Evolutionary conservation across 2,797 vertebrate genomes (phyloP).

Genomic region (Spondyliosoma cantharus): DNA sequence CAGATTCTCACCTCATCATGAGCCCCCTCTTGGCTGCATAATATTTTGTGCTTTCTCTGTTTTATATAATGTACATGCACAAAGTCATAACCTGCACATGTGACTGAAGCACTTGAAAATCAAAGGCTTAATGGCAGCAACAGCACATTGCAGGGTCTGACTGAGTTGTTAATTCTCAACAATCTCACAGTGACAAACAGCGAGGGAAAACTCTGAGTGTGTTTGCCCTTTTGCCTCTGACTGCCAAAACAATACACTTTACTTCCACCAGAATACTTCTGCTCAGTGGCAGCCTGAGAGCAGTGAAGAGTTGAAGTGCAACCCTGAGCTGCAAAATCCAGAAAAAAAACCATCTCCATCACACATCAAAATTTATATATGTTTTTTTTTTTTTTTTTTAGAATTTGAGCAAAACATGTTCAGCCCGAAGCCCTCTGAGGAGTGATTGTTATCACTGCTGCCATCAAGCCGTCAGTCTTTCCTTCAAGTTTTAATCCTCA

Average conservation of each 20-base stretch:
- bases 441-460: slow-evolving; percentile 34
- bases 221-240: slow-evolving; percentile 55
- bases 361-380: slow-evolving; percentile 27
- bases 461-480: slow-evolving; percentile 45
- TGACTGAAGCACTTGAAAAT: not conserved
- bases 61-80: not conserved
- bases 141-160: slow-evolving; percentile 7
- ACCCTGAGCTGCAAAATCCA: slow-evolving; percentile 17
- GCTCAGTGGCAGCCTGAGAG: slow-evolving; percentile 41
- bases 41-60: not conserved
- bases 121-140: slow-evolving; percentile 11
- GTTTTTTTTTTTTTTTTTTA: not conserved
- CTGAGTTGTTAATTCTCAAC: slow-evolving; percentile 50
- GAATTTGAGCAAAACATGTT: slow-evolving; percentile 48
- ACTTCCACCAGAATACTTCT: slow-evolving; percentile 39
- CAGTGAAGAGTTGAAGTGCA: slow-evolving; percentile 25
- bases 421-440: slow-evolving; percentile 21
- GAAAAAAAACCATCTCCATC: slow-evolving; percentile 30
- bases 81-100: not conserved
- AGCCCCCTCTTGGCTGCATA: not conserved
- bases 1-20: not conserved
- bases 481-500: slow-evolving; percentile 56
- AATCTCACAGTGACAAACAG: slow-evolving; percentile 55
- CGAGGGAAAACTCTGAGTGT: slow-evolving; percentile 22
- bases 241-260: slow-evolving; percentile 57